A percentile compares a stretch with the other conserved stretches of the same genome.
Conservation (phyloP, 2,888 invertebrate species). For the Machimus atricapillus region DNA sequence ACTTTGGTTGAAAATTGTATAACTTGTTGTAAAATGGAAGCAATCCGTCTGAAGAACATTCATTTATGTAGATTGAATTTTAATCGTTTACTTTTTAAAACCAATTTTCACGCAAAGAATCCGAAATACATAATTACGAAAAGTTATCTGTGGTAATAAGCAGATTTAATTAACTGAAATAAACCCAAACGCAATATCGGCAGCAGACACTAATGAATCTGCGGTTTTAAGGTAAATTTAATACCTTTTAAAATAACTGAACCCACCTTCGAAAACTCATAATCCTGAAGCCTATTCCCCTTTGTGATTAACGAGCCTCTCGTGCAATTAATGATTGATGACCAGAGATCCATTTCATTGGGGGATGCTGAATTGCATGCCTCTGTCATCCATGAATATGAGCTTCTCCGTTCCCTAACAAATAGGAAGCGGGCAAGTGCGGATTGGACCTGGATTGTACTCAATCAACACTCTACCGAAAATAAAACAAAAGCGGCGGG, state of each 20-base stretch:
- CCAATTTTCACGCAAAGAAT: background rate
- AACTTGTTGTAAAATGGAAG: too few relatives aligned
- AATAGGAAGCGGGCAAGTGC: background rate
- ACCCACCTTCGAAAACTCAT: background rate
- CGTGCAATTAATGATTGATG: constrained; percentile 2
- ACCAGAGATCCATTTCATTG: background rate
- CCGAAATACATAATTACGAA: background rate
- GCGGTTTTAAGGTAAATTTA: background rate
- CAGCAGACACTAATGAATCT: background rate
- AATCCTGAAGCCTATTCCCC: background rate
- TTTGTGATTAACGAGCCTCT: background rate
- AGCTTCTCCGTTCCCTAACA: background rate
- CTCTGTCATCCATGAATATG: background rate
- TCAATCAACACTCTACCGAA: background rate
- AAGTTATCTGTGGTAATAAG: background rate
- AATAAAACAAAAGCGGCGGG: background rate
- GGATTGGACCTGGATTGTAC: background rate
- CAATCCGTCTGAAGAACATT: too few relatives aligned
- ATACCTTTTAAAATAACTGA: constrained; percentile 4
- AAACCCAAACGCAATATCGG: background rate
- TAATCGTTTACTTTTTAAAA: background rate
- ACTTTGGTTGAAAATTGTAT: too few relatives aligned
- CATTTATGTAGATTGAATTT: background rate
- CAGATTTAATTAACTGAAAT: background rate
- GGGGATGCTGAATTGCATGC: background rate